phyloP scores from a whole-genome alignment of 30 jellyfish, hydroid and myxozoan species.

The Aurelia aurita region DNA sequence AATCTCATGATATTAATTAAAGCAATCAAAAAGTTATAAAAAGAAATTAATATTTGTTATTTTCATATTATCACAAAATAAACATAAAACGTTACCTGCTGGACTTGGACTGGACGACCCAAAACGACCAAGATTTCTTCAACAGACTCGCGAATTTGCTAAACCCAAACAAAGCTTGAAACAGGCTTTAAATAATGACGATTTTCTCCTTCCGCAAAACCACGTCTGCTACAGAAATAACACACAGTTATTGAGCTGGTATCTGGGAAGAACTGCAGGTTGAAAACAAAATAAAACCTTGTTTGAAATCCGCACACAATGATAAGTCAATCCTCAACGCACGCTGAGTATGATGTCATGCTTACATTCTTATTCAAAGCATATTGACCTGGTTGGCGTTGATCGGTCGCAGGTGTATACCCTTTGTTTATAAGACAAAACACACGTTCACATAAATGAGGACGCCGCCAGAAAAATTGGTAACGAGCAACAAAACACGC shows the following conservation, averaged over 20 bases:
- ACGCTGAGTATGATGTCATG: constrained; percentile 9
- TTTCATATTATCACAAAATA: not conserved
- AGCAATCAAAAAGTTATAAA: too few relatives aligned
- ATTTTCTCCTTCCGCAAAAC: too few relatives aligned
- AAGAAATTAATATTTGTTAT: too few relatives aligned
- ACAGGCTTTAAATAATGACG: too few relatives aligned
- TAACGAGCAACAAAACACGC: too few relatives aligned
- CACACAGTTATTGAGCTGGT: not conserved
- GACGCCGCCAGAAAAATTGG: not conserved
- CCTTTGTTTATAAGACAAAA: constrained; percentile 24
- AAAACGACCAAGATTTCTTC: too few relatives aligned
- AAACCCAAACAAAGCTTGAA: too few relatives aligned
- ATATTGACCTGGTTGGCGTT: not conserved
- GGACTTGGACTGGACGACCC: not conserved
- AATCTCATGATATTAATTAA: too few relatives aligned
- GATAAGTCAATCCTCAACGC: not conserved
- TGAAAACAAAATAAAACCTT: constrained; percentile 1
- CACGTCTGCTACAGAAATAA: too few relatives aligned
- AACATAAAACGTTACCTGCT: not conserved
- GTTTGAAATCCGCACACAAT: not conserved
- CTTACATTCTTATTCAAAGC: not conserved
- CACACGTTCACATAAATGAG: not conserved
- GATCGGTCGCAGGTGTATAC: constrained; percentile 46
- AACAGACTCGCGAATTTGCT: too few relatives aligned
- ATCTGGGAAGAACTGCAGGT: not conserved